phyloP scores from a whole-genome alignment of 1,140 invertebrate genomes.

The Ostrea edulis region DNA sequence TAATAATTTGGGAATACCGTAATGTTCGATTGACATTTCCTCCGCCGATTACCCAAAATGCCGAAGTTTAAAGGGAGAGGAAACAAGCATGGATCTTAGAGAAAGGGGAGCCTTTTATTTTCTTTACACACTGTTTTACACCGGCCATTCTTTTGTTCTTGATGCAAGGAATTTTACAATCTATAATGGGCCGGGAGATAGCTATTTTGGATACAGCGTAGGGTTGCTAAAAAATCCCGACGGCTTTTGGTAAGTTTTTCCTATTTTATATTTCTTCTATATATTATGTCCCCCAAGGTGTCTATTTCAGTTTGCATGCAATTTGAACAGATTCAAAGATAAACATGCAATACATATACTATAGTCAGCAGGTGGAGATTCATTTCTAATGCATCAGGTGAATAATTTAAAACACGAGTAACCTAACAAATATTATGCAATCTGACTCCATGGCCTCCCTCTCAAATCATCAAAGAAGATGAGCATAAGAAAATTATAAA shows the following conservation, averaged over 20 bases:
- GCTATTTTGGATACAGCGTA: background rate
- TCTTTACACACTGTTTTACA: background rate
- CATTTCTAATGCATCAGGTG: too few relatives aligned
- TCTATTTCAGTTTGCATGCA: too few relatives aligned
- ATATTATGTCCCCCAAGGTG: too few relatives aligned
- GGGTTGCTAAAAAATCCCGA: background rate
- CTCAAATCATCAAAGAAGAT: too few relatives aligned
- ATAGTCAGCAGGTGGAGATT: too few relatives aligned
- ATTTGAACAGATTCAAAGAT: too few relatives aligned
- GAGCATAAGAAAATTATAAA: too few relatives aligned
- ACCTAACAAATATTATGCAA: too few relatives aligned
- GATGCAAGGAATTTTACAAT: background rate
- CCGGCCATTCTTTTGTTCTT: background rate
- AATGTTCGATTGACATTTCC: slow-evolving; percentile 24
- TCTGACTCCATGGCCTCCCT: too few relatives aligned
- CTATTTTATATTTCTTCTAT: too few relatives aligned
- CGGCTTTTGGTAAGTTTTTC: background rate
- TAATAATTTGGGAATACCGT: background rate
- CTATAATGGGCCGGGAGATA: background rate
- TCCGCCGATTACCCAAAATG: background rate
- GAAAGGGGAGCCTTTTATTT: background rate
- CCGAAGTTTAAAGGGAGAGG: background rate
- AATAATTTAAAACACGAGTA: too few relatives aligned
- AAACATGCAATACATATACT: too few relatives aligned
- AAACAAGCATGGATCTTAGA: background rate